phyloP scores from a whole-genome alignment of 1,140 invertebrate species.

The Macrobrachium rosenbergii region DNA sequence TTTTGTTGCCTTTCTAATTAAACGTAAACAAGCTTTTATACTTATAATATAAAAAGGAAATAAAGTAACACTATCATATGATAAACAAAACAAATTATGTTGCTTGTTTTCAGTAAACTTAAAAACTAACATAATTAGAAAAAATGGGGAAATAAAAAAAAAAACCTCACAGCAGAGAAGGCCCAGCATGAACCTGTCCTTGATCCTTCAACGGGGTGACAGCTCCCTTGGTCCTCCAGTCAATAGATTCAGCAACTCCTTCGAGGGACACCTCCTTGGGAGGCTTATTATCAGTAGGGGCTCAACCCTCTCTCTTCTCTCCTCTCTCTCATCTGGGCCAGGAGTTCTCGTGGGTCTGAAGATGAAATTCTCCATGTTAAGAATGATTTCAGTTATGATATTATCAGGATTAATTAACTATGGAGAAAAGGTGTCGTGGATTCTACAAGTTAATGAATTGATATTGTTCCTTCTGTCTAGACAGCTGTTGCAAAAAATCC shows the following conservation, averaged over 20 bases:
- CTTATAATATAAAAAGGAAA: no score
- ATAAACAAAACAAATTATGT: no score
- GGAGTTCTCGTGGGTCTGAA: slow-evolving; percentile 5
- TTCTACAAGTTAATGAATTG: no score
- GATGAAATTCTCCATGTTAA: not conserved
- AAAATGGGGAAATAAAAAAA: not conserved
- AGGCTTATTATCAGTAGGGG: not conserved
- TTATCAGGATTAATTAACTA: no score
- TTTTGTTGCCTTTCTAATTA: no score
- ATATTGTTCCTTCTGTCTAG: no score
- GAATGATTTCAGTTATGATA: not conserved
- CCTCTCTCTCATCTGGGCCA: not conserved
- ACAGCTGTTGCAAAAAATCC: no score
- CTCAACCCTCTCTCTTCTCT: not conserved
- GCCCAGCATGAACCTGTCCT: slow-evolving; percentile 70
- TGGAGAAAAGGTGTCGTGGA: not conserved
- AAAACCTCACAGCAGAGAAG: slow-evolving; percentile 66
- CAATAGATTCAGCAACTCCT: slow-evolving; percentile 64
- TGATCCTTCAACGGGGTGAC: slow-evolving; percentile 72
- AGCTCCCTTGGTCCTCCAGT: slow-evolving; percentile 70
- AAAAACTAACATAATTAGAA: not conserved
- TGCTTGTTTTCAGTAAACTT: not conserved
- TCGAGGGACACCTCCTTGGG: not conserved
- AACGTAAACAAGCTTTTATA: no score
- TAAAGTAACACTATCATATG: no score